These are phyloP conservation scores for Hipposideros larvatus DNA, from an alignment of 2,797 vertebrate species.

Conservation along the genomic window DNA sequence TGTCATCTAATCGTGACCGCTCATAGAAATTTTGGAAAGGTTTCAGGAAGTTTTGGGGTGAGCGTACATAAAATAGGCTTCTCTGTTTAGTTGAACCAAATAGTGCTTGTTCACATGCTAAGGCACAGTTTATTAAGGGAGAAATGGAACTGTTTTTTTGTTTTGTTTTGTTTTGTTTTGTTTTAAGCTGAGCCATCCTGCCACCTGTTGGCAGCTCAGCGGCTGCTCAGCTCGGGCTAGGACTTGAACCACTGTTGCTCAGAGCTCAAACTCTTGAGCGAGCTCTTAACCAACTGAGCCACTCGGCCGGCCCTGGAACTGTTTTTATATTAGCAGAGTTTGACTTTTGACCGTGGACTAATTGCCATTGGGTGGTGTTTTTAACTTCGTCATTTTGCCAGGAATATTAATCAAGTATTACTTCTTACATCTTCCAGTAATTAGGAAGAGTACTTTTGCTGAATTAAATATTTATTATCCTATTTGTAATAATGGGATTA, in stretches of 20 bases:
- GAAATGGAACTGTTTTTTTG: not conserved
- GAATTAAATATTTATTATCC: conserved; percentile 22
- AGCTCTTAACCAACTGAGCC: no score
- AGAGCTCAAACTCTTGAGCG: no score
- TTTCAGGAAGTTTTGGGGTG: conserved; percentile 1
- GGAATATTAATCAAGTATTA: conserved; percentile 6
- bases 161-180: no score
- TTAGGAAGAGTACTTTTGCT: not conserved
- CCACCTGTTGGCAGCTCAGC: no score
- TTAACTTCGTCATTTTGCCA: conserved; percentile 45
- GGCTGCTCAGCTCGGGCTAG: no score
- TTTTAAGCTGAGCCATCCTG: no score
- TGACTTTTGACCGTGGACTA: not conserved
- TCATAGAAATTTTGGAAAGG: not conserved
- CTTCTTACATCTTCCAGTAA: not conserved
- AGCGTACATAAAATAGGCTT: not conserved
- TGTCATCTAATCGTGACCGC: not conserved
- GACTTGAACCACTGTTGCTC: no score
- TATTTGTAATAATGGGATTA: conserved; percentile 19
- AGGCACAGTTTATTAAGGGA: not conserved
- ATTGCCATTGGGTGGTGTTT: not conserved
- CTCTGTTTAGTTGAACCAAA: not conserved
- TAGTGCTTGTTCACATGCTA: not conserved
- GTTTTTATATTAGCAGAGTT: not conserved
- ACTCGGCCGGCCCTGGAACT: not conserved